These are phyloP conservation scores for Pelobates fuscus DNA, from an alignment of 2,113 vertebrate species.

Conservation along the genomic window DNA sequence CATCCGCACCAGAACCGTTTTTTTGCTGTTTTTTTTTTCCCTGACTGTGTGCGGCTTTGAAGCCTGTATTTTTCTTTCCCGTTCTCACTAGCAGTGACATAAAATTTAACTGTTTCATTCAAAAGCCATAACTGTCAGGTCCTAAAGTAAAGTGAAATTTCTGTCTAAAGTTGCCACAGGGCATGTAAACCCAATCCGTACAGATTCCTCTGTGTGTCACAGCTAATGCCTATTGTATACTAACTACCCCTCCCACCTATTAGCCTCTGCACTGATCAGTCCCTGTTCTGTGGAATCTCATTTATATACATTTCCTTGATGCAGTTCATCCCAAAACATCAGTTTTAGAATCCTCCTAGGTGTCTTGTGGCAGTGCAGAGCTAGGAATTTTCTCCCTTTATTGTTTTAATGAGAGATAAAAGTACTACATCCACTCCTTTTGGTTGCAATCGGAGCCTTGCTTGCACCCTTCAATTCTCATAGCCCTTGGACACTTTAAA, in stretches of 20 bases:
- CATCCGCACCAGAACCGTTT: constrained; percentile 69
- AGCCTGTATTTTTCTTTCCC: constrained; percentile 53
- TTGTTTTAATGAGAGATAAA: too few relatives aligned
- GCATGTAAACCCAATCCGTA: background rate
- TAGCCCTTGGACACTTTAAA: constrained; percentile 37
- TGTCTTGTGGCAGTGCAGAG: too few relatives aligned
- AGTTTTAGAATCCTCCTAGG: too few relatives aligned
- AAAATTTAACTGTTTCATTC: constrained; percentile 27
- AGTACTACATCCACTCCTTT: background rate
- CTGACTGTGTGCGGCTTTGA: constrained; percentile 2
- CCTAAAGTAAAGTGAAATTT: background rate
- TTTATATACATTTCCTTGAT: too few relatives aligned
- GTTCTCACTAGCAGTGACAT: constrained; percentile 30
- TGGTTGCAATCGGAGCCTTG: constrained; percentile 36
- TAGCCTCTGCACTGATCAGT: background rate
- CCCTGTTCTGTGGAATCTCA: too few relatives aligned
- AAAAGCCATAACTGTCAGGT: background rate
- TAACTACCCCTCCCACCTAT: background rate
- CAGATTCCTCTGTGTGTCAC: background rate
- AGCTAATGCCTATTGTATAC: background rate
- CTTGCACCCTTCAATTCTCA: constrained; percentile 40
- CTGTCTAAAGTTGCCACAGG: background rate
- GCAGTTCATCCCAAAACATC: background rate
- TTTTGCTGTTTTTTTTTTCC: too few relatives aligned
- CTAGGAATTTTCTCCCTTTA: too few relatives aligned